Conservation (phyloP, 2,797 vertebrate species). For the Protonibea diacanthus region DNA sequence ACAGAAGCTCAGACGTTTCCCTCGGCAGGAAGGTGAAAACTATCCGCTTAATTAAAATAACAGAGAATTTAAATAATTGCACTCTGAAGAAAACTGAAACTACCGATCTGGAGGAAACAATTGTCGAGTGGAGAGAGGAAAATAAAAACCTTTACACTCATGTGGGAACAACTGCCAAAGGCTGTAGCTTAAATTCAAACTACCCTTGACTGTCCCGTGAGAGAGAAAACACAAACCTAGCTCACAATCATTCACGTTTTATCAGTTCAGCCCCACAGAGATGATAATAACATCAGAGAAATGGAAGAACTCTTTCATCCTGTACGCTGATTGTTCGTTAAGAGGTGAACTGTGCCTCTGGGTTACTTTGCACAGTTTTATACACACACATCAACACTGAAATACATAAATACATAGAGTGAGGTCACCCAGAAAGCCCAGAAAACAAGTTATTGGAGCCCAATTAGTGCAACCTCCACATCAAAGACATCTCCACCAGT, state of each 20-base stretch:
- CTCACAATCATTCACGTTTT: constrained; percentile 38
- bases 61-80: neutral
- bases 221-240: constrained; percentile 2
- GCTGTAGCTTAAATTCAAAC: constrained; percentile 44
- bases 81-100: constrained; percentile 2
- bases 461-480: constrained; percentile 49
- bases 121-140: neutral
- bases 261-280: constrained; percentile 36
- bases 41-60: neutral
- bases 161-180: constrained; percentile 23
- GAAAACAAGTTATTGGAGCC: neutral
- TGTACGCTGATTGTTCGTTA: constrained; percentile 31
- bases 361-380: neutral
- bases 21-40: neutral
- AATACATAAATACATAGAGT: constrained; percentile 5
- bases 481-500: constrained; percentile 20
- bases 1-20: neutral
- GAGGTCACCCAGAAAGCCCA: neutral
- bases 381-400: constrained; percentile 3
- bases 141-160: constrained; percentile 16
- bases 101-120: constrained; percentile 4
- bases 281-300: constrained; percentile 43
- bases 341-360: constrained; percentile 12
- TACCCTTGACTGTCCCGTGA: neutral
- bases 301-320: constrained; percentile 30